These are phyloP conservation scores for Chloropsis hardwickii DNA, from an alignment of 2,113 vertebrate species.

Conservation along the genomic window DNA sequence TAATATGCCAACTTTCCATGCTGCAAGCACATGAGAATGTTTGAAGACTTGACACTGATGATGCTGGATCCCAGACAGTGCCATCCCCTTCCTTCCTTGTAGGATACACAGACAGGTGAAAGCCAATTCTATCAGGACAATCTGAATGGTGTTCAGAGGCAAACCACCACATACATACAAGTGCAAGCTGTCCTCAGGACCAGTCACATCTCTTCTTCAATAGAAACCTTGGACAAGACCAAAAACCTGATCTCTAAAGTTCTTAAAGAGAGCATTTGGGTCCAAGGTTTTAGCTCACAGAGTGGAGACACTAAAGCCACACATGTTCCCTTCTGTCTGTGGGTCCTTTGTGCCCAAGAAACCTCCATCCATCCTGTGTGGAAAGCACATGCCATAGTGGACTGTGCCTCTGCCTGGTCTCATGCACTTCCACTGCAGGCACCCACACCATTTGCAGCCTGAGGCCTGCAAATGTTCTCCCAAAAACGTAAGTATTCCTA, in stretches of 20 bases:
- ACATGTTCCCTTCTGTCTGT: neutral
- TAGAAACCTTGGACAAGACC: neutral
- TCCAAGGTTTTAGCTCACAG: neutral
- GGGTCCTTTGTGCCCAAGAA: neutral
- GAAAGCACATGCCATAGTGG: neutral
- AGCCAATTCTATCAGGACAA: neutral
- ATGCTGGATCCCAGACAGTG: neutral
- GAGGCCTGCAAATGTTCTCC: neutral
- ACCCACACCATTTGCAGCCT: neutral
- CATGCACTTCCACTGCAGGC: neutral
- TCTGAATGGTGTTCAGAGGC: neutral
- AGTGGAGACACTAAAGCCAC: neutral
- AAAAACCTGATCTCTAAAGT: neutral
- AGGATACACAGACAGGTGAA: neutral
- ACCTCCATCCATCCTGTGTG: neutral
- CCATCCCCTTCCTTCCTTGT: neutral
- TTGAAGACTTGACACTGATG: neutral
- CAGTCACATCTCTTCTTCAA: neutral
- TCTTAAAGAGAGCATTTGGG: neutral
- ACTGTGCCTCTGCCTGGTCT: neutral
- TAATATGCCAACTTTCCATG: neutral
- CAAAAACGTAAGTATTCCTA: neutral
- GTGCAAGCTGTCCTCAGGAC: neutral
- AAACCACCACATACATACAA: neutral
- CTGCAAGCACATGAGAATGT: neutral